Conservation (phyloP, 2,113 vertebrate species). For the Antechinus flavipes region DNA sequence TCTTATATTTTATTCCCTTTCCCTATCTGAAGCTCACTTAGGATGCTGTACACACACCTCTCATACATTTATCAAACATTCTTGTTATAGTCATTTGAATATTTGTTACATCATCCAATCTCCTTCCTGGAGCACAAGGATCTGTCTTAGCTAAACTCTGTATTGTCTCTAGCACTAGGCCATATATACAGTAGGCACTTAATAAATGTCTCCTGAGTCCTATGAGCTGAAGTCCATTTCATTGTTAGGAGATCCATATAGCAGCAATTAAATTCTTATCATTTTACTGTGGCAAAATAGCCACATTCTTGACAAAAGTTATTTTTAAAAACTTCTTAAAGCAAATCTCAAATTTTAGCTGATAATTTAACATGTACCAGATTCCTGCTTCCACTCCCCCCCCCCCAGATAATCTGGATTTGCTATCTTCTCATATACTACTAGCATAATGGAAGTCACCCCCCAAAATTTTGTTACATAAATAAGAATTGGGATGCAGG, state of each 20-base stretch:
- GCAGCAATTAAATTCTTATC: conserved; percentile 38
- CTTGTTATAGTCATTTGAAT: not conserved
- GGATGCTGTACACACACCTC: not conserved
- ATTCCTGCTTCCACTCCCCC: not conserved
- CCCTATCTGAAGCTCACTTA: not conserved
- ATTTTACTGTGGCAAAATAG: not conserved
- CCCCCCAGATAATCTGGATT: conserved; percentile 10
- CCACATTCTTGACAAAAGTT: not conserved
- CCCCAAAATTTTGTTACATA: conserved; percentile 30
- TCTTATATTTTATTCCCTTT: too few relatives aligned
- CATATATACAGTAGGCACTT: not conserved
- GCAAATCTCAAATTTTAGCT: not conserved
- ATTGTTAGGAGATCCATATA: conserved; percentile 28
- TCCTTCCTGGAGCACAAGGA: not conserved
- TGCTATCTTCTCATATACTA: conserved; percentile 23
- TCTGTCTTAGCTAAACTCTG: not conserved
- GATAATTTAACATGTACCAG: not conserved
- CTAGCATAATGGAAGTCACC: conserved; percentile 9
- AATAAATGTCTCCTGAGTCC: not conserved
- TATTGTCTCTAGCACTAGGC: not conserved
- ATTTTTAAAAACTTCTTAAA: not conserved
- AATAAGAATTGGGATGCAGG: not conserved
- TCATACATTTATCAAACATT: too few relatives aligned
- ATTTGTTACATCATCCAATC: not conserved
- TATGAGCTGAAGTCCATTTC: too few relatives aligned